Percentiles rank a stretch among this genome's conserved stretches.
phyloP scores from a whole-genome alignment of 2,113 vertebrate species.

The Pseudopipra pipra region DNA sequence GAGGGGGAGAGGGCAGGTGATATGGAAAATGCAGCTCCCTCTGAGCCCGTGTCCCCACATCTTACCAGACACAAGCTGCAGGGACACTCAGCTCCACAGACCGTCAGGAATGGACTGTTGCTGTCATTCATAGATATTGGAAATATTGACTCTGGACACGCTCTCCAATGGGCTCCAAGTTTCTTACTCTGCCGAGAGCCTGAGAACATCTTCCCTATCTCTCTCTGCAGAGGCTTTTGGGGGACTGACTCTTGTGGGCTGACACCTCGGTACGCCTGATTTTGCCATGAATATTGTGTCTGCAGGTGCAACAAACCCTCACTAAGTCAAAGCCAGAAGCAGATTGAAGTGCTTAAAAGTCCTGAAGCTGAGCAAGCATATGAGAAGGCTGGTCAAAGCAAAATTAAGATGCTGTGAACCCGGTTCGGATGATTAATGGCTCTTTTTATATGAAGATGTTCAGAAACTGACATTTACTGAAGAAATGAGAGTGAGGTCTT shows the following conservation, averaged over 20 bases:
- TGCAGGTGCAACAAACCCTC: not conserved
- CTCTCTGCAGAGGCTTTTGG: not conserved
- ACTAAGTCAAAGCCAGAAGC: not conserved
- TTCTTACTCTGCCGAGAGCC: accelerated
- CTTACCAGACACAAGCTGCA: not conserved
- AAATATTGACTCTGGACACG: not conserved
- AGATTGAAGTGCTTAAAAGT: not conserved
- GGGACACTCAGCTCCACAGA: not conserved
- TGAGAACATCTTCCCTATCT: not conserved
- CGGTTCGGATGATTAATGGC: not conserved
- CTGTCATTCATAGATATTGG: not conserved
- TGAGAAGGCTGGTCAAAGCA: not conserved
- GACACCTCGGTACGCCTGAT: not conserved
- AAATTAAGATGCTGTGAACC: not conserved
- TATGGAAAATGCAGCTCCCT: not conserved
- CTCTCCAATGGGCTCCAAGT: accelerated
- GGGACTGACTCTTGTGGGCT: not conserved
- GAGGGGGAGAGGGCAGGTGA: not conserved
- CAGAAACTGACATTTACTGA: not conserved
- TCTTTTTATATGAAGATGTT: constrained; percentile 1
- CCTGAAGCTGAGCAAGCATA: not conserved
- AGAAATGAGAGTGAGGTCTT: not conserved
- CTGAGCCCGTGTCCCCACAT: not conserved
- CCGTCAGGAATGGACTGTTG: not conserved
- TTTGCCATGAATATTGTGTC: not conserved